Evolutionary conservation across 2,888 invertebrate species (phyloP), one percentile per base, ranked within the genome.

Genomic region (Trachelus troglodyta): DNA sequence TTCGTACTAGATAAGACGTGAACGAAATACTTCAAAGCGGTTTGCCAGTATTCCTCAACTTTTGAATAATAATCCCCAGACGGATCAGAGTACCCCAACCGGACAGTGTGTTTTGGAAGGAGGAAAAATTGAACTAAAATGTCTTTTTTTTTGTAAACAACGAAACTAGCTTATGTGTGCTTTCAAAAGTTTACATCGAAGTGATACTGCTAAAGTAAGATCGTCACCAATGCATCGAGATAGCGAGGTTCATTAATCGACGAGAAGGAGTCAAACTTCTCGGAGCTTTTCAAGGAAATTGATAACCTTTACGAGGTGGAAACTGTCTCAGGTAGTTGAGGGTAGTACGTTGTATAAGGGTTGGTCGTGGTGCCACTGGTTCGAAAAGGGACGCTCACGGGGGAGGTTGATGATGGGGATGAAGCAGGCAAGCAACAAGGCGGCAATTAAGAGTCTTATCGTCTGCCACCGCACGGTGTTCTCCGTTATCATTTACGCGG

Each of bases 401-500:
- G 75, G 69, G 34, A 68, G 73, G 76, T 74, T 73, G 76, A 73
- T 56, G 33, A 76, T 75, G 75, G 75, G 33, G 12, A 69, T 34
- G 23, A 74, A 74, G 73, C 23, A 69, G 69, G 75, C 34, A n/a
- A 69, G 69, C 12, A 71, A 40, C 75, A 74, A 68, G 80, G 80
- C 76, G 81, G 79, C 86, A 87, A 87, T 87, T 87, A 87, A 87
- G 75, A 77, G 82, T 84, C 85, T 87, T 87, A 87, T 87, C 87
- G 83, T 85, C 79, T 77, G 80, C 80, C 76, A 80, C 81, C 81
- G 84, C 83, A 84, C 84, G 80, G 80, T 85, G 86, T 84, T 83
- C 84, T 76, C 81, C 82, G 85, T 87, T 87, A 87, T 87, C 87
- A 87, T 87, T 87, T 86, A 86, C 84, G 84, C 83, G 85, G 85